Percentiles rank a stretch among this genome's conserved stretches.
These are phyloP conservation scores for Notodonta ziczac DNA, from an alignment of 2,888 invertebrate genomes.

Conservation along the genomic window DNA sequence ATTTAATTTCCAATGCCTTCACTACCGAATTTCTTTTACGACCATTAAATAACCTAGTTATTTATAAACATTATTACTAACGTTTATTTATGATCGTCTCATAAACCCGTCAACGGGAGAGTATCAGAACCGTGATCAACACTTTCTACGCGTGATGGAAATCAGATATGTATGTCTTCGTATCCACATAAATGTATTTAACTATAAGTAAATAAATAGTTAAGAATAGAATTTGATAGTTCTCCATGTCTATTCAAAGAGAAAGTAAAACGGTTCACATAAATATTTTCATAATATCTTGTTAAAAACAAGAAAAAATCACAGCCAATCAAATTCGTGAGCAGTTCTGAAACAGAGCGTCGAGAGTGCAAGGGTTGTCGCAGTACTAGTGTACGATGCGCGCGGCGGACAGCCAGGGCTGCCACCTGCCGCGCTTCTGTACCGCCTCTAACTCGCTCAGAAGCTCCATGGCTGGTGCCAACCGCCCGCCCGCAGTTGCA, in stretches of 20 bases:
- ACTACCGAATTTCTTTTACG: not conserved
- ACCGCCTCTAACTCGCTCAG: slow-evolving; percentile 20
- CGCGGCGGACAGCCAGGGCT: slow-evolving; percentile 15
- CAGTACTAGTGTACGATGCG: slow-evolving; percentile 48
- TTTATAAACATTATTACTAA: not conserved
- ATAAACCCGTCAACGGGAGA: not conserved
- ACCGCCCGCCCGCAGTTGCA: slow-evolving; percentile 10
- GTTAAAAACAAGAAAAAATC: no score
- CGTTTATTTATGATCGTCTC: not conserved
- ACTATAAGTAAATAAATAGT: not conserved
- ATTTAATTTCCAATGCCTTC: not conserved
- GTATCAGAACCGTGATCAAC: not conserved
- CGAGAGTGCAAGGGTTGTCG: slow-evolving; percentile 40
- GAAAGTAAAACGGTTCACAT: no score
- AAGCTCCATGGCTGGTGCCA: slow-evolving; percentile 13
- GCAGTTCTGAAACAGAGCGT: slow-evolving; percentile 41
- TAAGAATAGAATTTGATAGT: not conserved
- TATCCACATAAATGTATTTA: not conserved
- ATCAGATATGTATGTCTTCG: slow-evolving; percentile 1
- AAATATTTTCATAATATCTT: no score
- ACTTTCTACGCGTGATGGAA: slow-evolving; percentile 1
- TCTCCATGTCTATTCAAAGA: no score
- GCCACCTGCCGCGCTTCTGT: slow-evolving; percentile 21
- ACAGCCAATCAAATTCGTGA: slow-evolving; percentile 8
- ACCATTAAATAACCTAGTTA: not conserved